Evolutionary conservation across 2,888 invertebrate genomes (phyloP), one percentile per base, ranked within the genome.

Genomic region (Diloba caeruleocephala): DNA sequence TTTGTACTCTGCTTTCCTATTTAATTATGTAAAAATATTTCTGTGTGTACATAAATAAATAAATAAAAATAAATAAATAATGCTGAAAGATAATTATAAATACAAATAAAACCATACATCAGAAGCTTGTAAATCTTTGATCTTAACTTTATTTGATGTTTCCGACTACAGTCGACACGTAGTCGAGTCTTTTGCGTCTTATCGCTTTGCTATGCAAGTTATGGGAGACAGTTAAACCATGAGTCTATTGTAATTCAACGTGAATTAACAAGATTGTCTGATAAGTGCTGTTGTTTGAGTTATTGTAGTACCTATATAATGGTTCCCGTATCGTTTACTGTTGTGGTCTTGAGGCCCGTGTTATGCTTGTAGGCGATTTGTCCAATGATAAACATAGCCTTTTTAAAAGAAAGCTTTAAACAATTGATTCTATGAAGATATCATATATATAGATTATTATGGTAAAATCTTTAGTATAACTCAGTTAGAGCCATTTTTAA

Each of bases 191-290:
- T 0, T 23, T 3, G n/a, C 0, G 34, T 14, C 13, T 50, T 50
- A 61, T 61, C 56, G 17, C 7, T 10, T 8, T 0, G 43, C 19
- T 17, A 49, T 54, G 32, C 45, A 46, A 56, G 9, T 49, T 42
- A 45, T 26, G 21, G 26, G 17, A 6, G 28, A 39, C 29, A 23
- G 23, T 46, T n/a, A 28, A 50, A 29, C 33, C 26, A 5, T 26
- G 5, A 7, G n/a, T 5, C 21, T 37, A 14, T 60, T 49, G 37
- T 61, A 21, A 17, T 17, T 17, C 2, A 26, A 17, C 15, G 29
- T 6, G n/a, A n/a, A n/a, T n/a, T n/a, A 1, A 7, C n/a, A 0
- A 29, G 43, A 41, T 44, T 7, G 5, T 14, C 7, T 28, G 37
- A 28, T 33, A 38, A 19, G 9, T 6, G 1, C 9, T 9, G 8